phyloP scores from a whole-genome alignment of 2,113 vertebrate genomes.

The Dicaeum eximium region DNA sequence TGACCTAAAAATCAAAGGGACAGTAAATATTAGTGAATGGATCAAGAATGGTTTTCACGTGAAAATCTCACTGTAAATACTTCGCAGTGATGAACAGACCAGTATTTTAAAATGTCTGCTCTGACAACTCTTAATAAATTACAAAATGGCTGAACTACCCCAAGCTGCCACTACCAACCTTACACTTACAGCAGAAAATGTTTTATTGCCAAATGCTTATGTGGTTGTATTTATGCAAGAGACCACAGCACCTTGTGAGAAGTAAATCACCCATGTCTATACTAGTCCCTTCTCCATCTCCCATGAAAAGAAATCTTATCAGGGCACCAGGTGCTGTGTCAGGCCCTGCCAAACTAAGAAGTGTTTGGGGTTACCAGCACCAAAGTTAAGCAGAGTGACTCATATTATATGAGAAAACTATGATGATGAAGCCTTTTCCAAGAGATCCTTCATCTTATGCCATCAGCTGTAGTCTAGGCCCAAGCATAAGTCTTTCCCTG shows the following conservation, averaged over 20 bases:
- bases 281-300: background rate
- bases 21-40: background rate
- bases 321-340: background rate
- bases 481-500: background rate
- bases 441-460: background rate
- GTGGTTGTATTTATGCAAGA: background rate
- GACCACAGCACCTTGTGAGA: background rate
- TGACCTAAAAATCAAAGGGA: background rate
- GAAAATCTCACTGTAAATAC: conserved; percentile 10
- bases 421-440: background rate
- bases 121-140: conserved; percentile 23
- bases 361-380: background rate
- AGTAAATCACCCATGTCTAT: background rate
- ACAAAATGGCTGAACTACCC: background rate
- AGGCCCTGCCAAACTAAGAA: background rate
- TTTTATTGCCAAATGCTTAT: conserved; percentile 14
- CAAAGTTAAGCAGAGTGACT: background rate
- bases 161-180: background rate
- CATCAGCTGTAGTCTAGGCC: background rate
- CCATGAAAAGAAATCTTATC: background rate
- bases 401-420: background rate
- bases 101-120: background rate
- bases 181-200: background rate
- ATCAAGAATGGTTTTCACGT: background rate
- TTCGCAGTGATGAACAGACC: background rate